Evolutionary conservation across 2,113 vertebrate species (phyloP).

Genomic region (Vidua macroura): DNA sequence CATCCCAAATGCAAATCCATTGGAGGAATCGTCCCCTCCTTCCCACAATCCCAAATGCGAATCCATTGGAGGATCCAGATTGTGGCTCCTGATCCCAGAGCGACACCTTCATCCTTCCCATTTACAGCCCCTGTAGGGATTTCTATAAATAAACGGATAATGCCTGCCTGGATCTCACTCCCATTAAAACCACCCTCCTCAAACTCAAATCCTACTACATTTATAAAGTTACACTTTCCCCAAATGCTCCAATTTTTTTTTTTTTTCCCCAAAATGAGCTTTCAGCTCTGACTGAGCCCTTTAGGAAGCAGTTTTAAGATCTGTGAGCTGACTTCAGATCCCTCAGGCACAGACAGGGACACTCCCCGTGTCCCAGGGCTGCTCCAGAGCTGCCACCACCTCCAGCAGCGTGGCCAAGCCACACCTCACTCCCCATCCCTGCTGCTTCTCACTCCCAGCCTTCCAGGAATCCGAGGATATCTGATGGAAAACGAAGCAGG

Average conservation of each 20-base stretch:
- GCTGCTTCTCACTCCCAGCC: background rate
- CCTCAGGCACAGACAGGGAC: background rate
- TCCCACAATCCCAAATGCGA: background rate
- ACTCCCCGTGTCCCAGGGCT: background rate
- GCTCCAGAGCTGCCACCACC: background rate
- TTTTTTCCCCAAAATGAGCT: background rate
- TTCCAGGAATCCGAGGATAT: background rate
- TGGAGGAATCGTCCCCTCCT: background rate
- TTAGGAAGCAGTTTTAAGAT: background rate
- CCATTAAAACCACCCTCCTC: background rate
- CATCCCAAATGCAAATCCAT: background rate
- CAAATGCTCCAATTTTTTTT: background rate
- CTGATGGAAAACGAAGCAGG: background rate
- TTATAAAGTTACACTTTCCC: background rate
- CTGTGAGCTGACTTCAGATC: rapidly evolving
- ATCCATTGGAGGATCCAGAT: background rate
- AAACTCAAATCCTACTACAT: background rate
- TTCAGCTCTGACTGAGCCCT: background rate
- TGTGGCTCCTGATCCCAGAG: background rate
- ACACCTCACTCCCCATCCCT: background rate
- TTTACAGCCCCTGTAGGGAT: background rate
- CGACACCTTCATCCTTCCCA: background rate
- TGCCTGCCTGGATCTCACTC: background rate
- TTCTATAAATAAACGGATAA: background rate
- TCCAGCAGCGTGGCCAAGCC: background rate